Base-by-base conservation (phyloP, 2,888 invertebrate genomes). In the Andrena haemorrhoa region DNA sequence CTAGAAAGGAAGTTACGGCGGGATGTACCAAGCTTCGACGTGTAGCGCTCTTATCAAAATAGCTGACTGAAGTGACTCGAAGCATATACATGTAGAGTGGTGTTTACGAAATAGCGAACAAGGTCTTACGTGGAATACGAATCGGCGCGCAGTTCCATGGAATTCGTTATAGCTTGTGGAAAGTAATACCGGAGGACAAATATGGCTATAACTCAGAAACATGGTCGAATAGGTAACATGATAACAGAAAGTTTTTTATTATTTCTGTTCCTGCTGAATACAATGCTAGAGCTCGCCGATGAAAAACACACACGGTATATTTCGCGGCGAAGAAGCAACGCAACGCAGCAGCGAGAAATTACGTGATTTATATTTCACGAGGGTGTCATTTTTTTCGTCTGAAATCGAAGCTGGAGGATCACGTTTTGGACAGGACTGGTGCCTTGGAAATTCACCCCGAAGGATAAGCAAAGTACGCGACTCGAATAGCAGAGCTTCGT, bases 281-380 rank as follows among this genome's bases (percentile, higher is more conserved):
- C 56, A 56, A 56, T 56, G 8, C 3, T 56, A 56, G 53, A 26
- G 8, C 10, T 23, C 23, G 23, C 10, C 56, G 1, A 26, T 23
- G 23, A 10, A 7, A 56, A 35, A 41, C n/a, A 29, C 41, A 26
- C 5, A 0, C 12, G 4, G 56, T 23, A 23, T 10, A 33, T 26
- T n/a, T 26, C 16, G 8, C 8, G 49, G n/a, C 29, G 8, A 10
- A 29, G 0, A n/a, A 29, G 31, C 10, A n/a, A 49, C 31, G 31
- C 10, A n/a, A 49, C 31, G n/a, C 12, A n/a, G 31, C 8, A n/a
- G 31, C 7, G 31, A 60, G 31, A 29, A 41, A 31, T 31, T 23
- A 23, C 49, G 47, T 3, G 49, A 49, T 65, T 65, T 69, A 58
- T 58, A 69, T 35, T 56, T 58, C 35, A 58, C n/a, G 10, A 49